Percentiles rank a stretch among this genome's conserved stretches.
These are phyloP conservation scores for Ispidina picta DNA, from an alignment of 2,797 vertebrate genomes.

Conservation along the genomic window DNA sequence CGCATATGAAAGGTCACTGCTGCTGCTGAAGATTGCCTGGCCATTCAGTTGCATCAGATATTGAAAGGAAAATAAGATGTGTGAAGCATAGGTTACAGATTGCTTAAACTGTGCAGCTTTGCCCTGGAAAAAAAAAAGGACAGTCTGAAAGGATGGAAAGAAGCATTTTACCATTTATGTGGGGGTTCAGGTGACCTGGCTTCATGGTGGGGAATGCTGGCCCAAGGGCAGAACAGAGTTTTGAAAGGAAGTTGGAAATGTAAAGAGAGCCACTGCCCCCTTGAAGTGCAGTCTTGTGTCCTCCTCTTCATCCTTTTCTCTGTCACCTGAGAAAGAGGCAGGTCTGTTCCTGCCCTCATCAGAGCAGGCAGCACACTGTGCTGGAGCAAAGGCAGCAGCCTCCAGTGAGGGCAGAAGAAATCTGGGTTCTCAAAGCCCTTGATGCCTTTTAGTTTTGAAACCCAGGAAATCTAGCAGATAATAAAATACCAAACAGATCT, in stretches of 20 bases:
- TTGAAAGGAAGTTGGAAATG: not conserved
- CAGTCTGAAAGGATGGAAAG: not conserved
- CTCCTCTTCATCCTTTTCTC: not conserved
- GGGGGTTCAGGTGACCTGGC: conserved; percentile 23
- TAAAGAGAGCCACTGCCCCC: not conserved
- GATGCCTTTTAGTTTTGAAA: not conserved
- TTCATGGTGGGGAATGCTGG: not conserved
- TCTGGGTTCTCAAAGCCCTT: not conserved
- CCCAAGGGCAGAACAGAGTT: not conserved
- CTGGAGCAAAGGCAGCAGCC: not conserved
- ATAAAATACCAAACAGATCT: not conserved
- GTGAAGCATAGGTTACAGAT: conserved; percentile 21
- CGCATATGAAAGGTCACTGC: conserved; percentile 55
- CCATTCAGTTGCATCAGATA: conserved; percentile 58
- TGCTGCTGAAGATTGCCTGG: conserved; percentile 57
- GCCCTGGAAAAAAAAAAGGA: not conserved
- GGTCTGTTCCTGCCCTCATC: not conserved
- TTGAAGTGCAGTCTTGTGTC: not conserved
- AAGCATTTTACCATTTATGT: not conserved
- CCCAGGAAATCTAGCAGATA: not conserved
- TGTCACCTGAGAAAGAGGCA: not conserved
- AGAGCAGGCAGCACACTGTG: not conserved
- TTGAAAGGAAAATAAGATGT: conserved; percentile 29
- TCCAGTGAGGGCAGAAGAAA: not conserved
- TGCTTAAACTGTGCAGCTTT: conserved; percentile 19